Percentiles rank a stretch among this genome's conserved stretches.
Conservation (phyloP, 2,113 vertebrate genomes). For the Pandion haliaetus region DNA sequence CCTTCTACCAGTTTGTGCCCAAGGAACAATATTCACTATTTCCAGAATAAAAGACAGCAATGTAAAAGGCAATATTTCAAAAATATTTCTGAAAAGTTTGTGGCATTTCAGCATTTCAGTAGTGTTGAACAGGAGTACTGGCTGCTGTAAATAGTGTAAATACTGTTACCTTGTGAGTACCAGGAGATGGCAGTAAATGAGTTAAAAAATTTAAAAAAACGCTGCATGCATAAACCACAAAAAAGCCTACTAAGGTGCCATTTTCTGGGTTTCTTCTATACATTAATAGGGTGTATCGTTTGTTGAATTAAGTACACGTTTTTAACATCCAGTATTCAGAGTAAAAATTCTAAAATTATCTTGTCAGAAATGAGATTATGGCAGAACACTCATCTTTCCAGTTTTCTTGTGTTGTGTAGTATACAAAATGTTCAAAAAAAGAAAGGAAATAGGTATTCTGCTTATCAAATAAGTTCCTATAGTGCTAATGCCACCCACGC, state of each 20-base stretch:
- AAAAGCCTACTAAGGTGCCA: neutral
- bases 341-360: neutral
- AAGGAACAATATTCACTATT: neutral
- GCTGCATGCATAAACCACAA: neutral
- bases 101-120: neutral
- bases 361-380: neutral
- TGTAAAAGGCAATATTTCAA: neutral
- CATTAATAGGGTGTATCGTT: neutral
- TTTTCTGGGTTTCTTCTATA: neutral
- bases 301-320: neutral
- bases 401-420: neutral
- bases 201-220: neutral
- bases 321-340: neutral
- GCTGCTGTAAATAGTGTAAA: neutral
- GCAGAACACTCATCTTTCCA: neutral
- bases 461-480: neutral
- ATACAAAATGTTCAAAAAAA: neutral
- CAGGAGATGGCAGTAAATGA: slow-evolving; percentile 75
- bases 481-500: neutral
- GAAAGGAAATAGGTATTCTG: neutral
- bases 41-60: neutral
- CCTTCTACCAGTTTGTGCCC: neutral
- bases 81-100: neutral
- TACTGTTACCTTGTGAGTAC: neutral
- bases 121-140: neutral